Percentiles rank a stretch among this genome's conserved stretches.
These are phyloP conservation scores for Nansenia antarctica DNA, from an alignment of 2,113 vertebrate species.

Conservation along the genomic window DNA sequence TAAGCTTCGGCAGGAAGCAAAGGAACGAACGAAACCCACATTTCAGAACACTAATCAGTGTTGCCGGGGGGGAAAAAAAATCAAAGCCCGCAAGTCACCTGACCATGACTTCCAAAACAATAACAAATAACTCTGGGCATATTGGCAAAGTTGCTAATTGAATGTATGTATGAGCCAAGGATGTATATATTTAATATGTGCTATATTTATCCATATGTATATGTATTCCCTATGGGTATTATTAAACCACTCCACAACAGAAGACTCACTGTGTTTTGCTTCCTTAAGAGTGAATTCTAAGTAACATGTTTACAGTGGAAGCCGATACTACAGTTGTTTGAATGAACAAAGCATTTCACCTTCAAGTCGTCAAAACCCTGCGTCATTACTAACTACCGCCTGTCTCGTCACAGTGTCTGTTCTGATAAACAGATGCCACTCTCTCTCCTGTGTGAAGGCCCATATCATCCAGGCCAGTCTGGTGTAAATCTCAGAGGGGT, in stretches of 20 bases:
- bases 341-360: too few species aligned
- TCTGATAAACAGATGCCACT: neutral
- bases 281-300: too few species aligned
- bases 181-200: too few species aligned
- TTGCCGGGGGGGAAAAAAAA: too few species aligned
- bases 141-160: neutral
- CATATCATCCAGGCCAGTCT: constrained; percentile 1
- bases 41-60: neutral
- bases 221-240: too few species aligned
- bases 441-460: neutral
- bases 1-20: neutral
- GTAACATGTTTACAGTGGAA: too few species aligned
- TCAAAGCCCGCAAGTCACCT: neutral
- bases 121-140: neutral
- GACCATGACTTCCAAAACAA: neutral
- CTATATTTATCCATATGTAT: too few species aligned
- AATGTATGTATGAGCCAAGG: neutral
- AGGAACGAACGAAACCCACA: neutral
- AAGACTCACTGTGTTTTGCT: too few species aligned
- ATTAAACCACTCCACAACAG: too few species aligned
- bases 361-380: too few species aligned
- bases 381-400: too few species aligned
- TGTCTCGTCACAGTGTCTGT: neutral
- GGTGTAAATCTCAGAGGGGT: constrained; percentile 24
- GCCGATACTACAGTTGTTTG: too few species aligned